These are phyloP conservation scores for Empidonax alnorum DNA, from an alignment of 2,113 vertebrate genomes.

Conservation along the genomic window DNA sequence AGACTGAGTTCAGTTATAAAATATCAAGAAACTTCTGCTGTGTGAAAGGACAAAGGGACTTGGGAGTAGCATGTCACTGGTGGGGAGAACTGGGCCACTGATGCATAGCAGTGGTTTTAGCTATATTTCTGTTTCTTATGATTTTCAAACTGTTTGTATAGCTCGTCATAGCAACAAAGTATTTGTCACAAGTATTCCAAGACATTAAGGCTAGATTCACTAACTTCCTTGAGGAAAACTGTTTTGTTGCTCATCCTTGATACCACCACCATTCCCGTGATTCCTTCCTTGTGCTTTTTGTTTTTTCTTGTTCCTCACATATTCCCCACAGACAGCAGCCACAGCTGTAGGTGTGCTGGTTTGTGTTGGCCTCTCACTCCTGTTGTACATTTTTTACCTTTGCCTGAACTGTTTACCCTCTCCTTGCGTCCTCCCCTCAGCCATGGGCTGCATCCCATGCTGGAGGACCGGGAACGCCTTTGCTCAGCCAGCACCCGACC, in stretches of 20 bases:
- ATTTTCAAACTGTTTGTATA: background rate
- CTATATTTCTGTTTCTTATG: background rate
- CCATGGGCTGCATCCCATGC: fast-evolving
- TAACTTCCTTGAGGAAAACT: background rate
- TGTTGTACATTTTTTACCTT: background rate
- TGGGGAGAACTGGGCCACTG: background rate
- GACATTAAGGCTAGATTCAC: background rate
- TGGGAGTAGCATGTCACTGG: fast-evolving
- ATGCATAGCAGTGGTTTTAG: background rate
- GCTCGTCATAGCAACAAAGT: background rate
- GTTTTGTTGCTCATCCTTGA: background rate
- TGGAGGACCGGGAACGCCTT: background rate
- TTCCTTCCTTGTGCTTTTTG: background rate
- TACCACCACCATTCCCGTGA: background rate
- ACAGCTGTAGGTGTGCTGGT: fast-evolving
- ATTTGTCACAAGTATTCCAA: background rate
- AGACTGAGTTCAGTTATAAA: background rate
- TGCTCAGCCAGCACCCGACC: fast-evolving
- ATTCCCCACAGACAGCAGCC: background rate
- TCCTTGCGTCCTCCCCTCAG: fast-evolving
- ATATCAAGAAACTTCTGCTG: background rate
- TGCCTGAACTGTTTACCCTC: background rate
- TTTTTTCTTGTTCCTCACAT: fast-evolving
- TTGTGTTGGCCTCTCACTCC: background rate
- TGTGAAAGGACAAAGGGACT: background rate